A percentile compares a stretch with the other conserved stretches of the same genome.
Evolutionary conservation across 2,797 vertebrate genomes (phyloP).

Genomic region (Muscicapa striata): DNA sequence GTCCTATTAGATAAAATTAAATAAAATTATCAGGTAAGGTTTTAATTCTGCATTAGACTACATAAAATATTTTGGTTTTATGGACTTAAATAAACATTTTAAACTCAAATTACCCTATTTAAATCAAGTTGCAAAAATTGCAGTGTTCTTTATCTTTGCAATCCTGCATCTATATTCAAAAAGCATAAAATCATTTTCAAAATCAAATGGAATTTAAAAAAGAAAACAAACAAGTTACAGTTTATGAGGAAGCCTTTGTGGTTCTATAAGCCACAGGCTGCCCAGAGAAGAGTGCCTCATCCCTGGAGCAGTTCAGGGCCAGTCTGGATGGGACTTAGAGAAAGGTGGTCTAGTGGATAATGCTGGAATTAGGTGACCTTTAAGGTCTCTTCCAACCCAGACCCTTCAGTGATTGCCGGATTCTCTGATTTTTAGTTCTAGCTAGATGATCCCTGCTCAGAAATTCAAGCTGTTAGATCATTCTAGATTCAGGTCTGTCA

Average conservation of each 20-base stretch:
- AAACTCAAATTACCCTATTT: neutral
- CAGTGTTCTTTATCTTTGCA: neutral
- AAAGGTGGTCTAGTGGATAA: neutral
- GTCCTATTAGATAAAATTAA: neutral
- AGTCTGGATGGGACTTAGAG: neutral
- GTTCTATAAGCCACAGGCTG: neutral
- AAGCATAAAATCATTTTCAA: neutral
- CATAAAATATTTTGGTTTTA: neutral
- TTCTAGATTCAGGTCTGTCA: neutral
- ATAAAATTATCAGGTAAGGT: neutral
- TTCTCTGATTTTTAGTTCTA: neutral
- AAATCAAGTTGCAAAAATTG: neutral
- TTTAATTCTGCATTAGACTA: neutral
- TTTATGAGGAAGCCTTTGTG: neutral
- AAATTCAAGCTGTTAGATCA: neutral
- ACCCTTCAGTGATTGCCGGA: neutral
- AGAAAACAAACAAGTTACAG: neutral
- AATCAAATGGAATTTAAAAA: neutral
- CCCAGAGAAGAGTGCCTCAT: neutral
- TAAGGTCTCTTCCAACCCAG: neutral
- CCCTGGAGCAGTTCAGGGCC: neutral
- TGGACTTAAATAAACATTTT: neutral
- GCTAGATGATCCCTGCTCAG: neutral
- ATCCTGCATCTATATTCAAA: neutral
- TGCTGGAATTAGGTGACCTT: neutral